Evolutionary conservation across 2,888 invertebrate genomes (phyloP).

Genomic region (Clusia tigrina): DNA sequence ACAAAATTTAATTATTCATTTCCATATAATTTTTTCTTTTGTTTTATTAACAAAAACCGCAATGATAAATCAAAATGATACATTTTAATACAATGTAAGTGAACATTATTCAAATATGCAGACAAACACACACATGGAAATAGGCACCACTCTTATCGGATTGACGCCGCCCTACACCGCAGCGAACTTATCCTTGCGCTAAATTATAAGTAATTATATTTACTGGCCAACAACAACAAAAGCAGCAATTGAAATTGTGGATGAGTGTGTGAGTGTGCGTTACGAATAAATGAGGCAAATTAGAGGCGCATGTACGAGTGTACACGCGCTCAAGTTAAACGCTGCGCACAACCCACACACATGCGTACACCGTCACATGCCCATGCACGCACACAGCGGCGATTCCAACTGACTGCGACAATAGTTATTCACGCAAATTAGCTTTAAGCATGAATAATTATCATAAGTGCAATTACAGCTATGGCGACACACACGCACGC

Average conservation of each 20-base stretch:
- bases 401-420: slow-evolving; percentile 23
- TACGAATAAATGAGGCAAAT: not conserved
- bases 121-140: no score
- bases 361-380: not conserved
- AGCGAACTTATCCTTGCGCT: not conserved
- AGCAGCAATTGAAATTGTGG: not conserved
- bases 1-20: no score
- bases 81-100: no score
- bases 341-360: not conserved
- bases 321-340: not conserved
- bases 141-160: no score
- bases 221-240: not conserved
- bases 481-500: slow-evolving; percentile 26
- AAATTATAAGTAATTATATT: not conserved
- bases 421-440: slow-evolving; percentile 40
- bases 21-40: no score
- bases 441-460: slow-evolving; percentile 53
- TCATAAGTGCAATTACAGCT: slow-evolving; percentile 55
- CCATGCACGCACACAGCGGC: slow-evolving; percentile 17
- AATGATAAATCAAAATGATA: no score
- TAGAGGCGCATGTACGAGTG: not conserved
- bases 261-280: not conserved
- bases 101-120: no score
- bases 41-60: no score
- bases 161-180: no score